Percentiles rank a stretch among this genome's conserved stretches.
Conservation (phyloP, 2,113 vertebrate genomes). For the Pandion haliaetus region DNA sequence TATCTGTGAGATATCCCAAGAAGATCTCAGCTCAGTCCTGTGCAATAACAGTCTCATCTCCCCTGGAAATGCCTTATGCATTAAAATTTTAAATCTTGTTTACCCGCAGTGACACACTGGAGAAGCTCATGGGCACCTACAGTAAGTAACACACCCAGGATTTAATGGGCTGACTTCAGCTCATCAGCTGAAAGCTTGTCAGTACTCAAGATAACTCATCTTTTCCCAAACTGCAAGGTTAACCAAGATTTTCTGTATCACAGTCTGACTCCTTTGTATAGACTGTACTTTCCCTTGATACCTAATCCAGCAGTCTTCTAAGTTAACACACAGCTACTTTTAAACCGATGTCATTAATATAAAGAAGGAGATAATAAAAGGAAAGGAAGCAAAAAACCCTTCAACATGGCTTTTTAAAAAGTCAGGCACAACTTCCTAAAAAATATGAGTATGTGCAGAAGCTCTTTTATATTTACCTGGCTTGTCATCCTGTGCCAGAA, state of each 20-base stretch:
- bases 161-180: neutral
- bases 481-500: neutral
- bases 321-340: neutral
- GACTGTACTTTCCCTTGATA: neutral
- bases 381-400: neutral
- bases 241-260: neutral
- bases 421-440: neutral
- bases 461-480: neutral
- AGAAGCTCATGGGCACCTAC: neutral
- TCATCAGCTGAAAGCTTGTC: neutral
- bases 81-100: neutral
- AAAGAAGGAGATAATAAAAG: neutral
- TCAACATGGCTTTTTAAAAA: neutral
- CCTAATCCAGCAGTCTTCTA: neutral
- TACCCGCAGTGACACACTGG: neutral
- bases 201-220: neutral
- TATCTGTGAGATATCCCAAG: neutral
- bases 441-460: neutral
- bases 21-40: neutral
- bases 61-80: neutral
- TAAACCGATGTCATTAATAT: neutral
- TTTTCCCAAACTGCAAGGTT: neutral
- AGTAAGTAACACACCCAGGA: neutral
- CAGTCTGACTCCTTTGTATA: neutral
- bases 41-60: neutral